Evolutionary conservation across 2,113 vertebrate genomes (phyloP).

Genomic region (Ariopsis seemanni): DNA sequence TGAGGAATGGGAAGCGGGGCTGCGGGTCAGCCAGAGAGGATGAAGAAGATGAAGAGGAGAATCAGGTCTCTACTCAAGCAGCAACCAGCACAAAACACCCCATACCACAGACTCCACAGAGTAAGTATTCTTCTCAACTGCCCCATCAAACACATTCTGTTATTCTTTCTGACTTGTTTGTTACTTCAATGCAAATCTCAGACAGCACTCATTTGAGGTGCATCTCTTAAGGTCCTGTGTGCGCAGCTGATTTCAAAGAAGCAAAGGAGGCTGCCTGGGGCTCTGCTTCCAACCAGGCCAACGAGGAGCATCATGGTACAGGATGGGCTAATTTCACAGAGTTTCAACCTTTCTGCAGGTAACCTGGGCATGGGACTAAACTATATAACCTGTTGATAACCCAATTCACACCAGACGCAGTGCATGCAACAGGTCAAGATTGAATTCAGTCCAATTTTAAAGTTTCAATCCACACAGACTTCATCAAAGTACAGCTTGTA

Average conservation of each 20-base stretch:
- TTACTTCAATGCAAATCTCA: background rate
- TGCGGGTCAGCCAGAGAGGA: slow-evolving; percentile 72
- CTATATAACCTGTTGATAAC: no score
- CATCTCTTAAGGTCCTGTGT: slow-evolving; percentile 69
- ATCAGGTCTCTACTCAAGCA: slow-evolving; percentile 55
- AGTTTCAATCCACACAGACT: no score
- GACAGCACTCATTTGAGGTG: background rate
- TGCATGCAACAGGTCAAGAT: background rate
- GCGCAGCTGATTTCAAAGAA: slow-evolving; percentile 81
- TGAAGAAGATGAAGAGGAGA: slow-evolving; percentile 48
- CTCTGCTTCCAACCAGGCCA: slow-evolving; percentile 43
- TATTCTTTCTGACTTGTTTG: background rate
- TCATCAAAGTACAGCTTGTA: background rate
- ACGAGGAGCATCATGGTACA: slow-evolving; percentile 68
- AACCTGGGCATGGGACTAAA: slow-evolving; percentile 34
- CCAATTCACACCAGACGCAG: background rate
- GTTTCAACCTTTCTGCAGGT: slow-evolving; percentile 93
- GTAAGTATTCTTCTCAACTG: background rate
- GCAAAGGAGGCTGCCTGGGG: slow-evolving; percentile 78
- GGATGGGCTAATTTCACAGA: slow-evolving; percentile 91
- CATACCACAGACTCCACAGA: slow-evolving; percentile 55
- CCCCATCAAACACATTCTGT: background rate
- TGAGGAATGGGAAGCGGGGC: slow-evolving; percentile 75
- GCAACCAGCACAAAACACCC: slow-evolving; percentile 44
- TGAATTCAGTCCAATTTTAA: background rate